Base-by-base conservation (phyloP, 2,888 invertebrate genomes). In the Bedellia somnulentella region DNA sequence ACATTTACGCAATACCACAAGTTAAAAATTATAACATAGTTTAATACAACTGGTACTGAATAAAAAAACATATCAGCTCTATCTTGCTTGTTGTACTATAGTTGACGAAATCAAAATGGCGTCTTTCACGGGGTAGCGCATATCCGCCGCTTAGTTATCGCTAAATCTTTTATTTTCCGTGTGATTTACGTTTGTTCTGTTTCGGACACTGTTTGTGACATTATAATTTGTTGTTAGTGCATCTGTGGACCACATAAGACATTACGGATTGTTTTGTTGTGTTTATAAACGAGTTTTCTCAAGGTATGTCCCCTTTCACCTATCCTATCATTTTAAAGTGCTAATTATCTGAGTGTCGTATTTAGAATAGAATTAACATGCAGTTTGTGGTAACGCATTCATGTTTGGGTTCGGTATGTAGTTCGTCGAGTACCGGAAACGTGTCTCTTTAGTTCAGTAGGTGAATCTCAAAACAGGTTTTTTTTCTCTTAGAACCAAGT, bases 41-140 rank as follows among this genome's bases (percentile, higher is more conserved):
- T n/a, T n/a, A n/a, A n/a, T n/a, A n/a, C n/a, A n/a, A 18, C 18
- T 18, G 18, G 9, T 18, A 17, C 13, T n/a, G 15, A 24, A 18
- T 27, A 45, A 45, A 37, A 29, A 43, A 49, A 52, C 49, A 52
- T 28, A 29, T 1, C 17, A 34, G 2, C 1, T 53, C 46, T 55
- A 43, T 48, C 34, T 60, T 63, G 59, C 68, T 63, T 64, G 45
- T 62, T 46, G 51, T 37, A 44, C 46, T 33, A 54, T 64, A 71
- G 71, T 73, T 67, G 73, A 75, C 71, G 75, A 75, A 70, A 73
- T 73, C 73, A 75, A 75, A 73, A 75, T 75, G 73, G 75, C 73
- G 70, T 67, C 64, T 61, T 62, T 63, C 60, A 60, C 57, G 57
- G 58, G 21, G 30, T 70, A 67, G 63, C 58, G 59, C 60, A 54